Conservation (phyloP, 2,888 invertebrate species). For the Prosopocoilus inquinatus region DNA sequence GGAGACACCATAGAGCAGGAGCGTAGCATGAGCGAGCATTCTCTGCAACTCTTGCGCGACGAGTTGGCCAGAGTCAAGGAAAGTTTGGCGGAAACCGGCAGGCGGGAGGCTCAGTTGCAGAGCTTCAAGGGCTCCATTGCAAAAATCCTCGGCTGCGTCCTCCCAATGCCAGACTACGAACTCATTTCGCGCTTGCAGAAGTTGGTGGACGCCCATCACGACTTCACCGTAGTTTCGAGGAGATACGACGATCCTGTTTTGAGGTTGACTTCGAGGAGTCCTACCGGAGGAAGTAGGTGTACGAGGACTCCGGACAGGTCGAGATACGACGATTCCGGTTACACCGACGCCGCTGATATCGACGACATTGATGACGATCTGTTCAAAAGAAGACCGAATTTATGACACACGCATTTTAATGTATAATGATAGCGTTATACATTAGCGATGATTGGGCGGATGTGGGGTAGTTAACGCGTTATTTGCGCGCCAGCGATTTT, state of each 20-base stretch:
- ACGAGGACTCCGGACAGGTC: constrained; percentile 54
- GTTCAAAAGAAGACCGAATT: constrained; percentile 57
- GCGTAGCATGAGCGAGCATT: constrained; percentile 67
- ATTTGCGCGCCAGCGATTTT: too few relatives aligned
- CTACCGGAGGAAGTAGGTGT: constrained; percentile 56
- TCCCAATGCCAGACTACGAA: constrained; percentile 60
- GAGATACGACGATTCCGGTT: constrained; percentile 72
- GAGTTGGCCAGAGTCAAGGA: constrained; percentile 75
- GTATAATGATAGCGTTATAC: too few relatives aligned
- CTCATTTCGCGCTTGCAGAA: constrained; percentile 70
- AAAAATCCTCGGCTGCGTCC: constrained; percentile 56
- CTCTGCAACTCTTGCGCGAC: constrained; percentile 68
- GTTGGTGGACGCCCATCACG: constrained; percentile 81
- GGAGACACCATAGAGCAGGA: constrained; percentile 71
- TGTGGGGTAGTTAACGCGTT: too few relatives aligned
- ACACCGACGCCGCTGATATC: constrained; percentile 66
- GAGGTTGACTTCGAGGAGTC: constrained; percentile 56
- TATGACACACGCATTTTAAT: constrained; percentile 52
- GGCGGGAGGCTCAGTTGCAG: constrained; percentile 74
- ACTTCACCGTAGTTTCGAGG: constrained; percentile 79
- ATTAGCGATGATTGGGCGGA: too few relatives aligned
- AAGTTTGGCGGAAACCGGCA: constrained; percentile 68
- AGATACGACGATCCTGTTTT: constrained; percentile 64
- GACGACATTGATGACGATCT: constrained; percentile 69
- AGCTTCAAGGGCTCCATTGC: constrained; percentile 66